Evolutionary conservation across 2,113 vertebrate species (phyloP), one percentile per base, ranked within the genome.

Genomic region (Chelonoidis abingdonii): DNA sequence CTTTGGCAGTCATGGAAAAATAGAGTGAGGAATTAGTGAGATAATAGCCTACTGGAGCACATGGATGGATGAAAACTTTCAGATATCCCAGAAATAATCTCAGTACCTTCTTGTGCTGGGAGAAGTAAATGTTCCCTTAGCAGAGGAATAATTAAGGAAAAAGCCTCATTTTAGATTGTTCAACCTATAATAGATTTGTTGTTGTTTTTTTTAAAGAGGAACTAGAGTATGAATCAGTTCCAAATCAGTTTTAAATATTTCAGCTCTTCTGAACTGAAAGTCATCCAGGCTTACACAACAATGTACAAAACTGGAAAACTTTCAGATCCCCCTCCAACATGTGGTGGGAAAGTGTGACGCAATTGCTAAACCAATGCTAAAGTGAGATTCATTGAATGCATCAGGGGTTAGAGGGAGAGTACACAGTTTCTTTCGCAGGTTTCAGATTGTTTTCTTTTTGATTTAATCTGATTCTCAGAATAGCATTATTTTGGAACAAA

Each of bases 261-360:
- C 87, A 93, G 59, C 84, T 94, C 85, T 93, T 97, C 47, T 1
- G 93, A 90, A 89, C 83, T 95, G 93, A 96, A 96, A 95, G 17
- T 10, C 86, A 96, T 90, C 92, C 95, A 97, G 93, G 84, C 87
- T 97, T 97, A 96, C 92, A 97, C 94, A 97, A 95, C 92, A 90
- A 8, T 52, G 83, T 86, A 89, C 94, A 91, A 92, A 94, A 89
- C 88, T 95, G 89, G 93, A 96, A 96, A 88, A 75, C 80, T 90
- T 97, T 96, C 91, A 92, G 89, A 83, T 53, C 79, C 11, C 13
- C 93, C 89, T 83, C 94, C 84, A 92, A 84, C 93, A 62, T 2
- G 80, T 83, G 96, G 86, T 44, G 95, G 95, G 83, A 93, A 96
- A 13, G 76, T 17, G 92, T 95, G 94, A 81, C 19, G 83, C 92